Evolutionary conservation across 2,888 invertebrate species (phyloP).

Genomic region (Anoplius nigerrimus): DNA sequence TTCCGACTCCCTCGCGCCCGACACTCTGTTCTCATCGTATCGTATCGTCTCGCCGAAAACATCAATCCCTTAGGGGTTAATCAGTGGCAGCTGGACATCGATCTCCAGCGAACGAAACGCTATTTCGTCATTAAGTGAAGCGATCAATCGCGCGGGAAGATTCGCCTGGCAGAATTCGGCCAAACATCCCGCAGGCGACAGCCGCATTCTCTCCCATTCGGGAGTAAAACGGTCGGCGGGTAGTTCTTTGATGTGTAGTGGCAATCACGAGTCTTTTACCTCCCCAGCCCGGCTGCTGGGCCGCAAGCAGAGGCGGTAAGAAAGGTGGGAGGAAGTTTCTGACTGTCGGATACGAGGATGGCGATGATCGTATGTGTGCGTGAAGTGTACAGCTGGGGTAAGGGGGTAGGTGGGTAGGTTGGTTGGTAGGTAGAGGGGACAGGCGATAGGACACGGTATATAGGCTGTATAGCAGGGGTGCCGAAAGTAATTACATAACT

Average conservation of each 20-base stretch:
- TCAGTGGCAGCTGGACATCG: too few species aligned
- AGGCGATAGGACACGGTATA: slow-evolving; percentile 20
- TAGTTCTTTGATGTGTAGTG: slow-evolving; percentile 40
- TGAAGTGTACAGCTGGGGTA: slow-evolving; percentile 18
- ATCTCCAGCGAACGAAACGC: too few species aligned
- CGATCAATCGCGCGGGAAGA: background rate
- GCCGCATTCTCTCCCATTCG: background rate
- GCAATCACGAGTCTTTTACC: slow-evolving; percentile 45
- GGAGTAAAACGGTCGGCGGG: slow-evolving; percentile 7
- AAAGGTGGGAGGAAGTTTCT: background rate
- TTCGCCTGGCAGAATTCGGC: background rate
- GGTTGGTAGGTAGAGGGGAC: too few species aligned
- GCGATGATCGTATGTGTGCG: slow-evolving; percentile 5
- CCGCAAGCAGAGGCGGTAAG: background rate
- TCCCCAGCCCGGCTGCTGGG: slow-evolving; percentile 10
- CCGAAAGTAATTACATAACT: slow-evolving; percentile 63
- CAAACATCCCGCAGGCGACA: background rate
- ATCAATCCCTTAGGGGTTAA: too few species aligned
- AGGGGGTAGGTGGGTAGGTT: slow-evolving; percentile 14
- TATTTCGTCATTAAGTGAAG: background rate
- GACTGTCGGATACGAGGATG: background rate
- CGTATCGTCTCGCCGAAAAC: too few species aligned
- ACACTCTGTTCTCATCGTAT: too few species aligned
- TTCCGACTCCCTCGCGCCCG: too few species aligned
- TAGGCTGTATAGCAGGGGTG: slow-evolving; percentile 44